Base-by-base conservation (phyloP, 2,797 vertebrate genomes). In the Adrianichthys oophorus region DNA sequence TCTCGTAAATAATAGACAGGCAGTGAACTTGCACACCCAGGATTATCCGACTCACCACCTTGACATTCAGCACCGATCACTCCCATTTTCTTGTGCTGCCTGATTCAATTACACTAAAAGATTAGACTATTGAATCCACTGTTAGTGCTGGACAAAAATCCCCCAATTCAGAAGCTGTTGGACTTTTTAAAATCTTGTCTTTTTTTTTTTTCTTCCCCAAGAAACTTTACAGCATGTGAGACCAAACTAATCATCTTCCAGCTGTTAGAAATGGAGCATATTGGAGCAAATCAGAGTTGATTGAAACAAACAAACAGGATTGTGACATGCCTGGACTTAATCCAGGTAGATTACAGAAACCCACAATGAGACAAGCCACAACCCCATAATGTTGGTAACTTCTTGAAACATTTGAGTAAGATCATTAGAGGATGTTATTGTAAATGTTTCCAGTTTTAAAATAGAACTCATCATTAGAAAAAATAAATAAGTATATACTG, bases 101-200 rank as follows among this genome's bases (percentile, higher is more conserved):
- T 65, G 48, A 70, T 78, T 78, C 64, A 62, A 55, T 59, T 40
- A 54, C 62, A 85, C 78, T 80, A 78, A 80, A 71, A 63, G 52
- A 62, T 21, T 15, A 32, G 72, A 84, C 88, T 79, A 87, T 65
- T 77, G 68, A 68, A 24, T 1, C 53, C 50, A 81, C 85, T 90
- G 82, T 86, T 77, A 26, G 56, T 14, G 15, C 50, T 49, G 19
- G 47, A 72, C 32, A 68, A 60, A 45, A 51, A 47, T 29, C 8
- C 64, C 70, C 72, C 68, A 70, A 70, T 64, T 72, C 59, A 48
- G 43, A 72, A 55, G 49, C 54, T 63, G 43, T 58, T 69, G 62
- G 52, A 37, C 32, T 21, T 78, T 68, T 59, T 24, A 5, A 65
- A 70, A 40, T 14, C n/a, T 16, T 47, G 3, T 4, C 15, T 44